Conservation (phyloP, 2,113 vertebrate species). For the Poicephalus gulielmi region DNA sequence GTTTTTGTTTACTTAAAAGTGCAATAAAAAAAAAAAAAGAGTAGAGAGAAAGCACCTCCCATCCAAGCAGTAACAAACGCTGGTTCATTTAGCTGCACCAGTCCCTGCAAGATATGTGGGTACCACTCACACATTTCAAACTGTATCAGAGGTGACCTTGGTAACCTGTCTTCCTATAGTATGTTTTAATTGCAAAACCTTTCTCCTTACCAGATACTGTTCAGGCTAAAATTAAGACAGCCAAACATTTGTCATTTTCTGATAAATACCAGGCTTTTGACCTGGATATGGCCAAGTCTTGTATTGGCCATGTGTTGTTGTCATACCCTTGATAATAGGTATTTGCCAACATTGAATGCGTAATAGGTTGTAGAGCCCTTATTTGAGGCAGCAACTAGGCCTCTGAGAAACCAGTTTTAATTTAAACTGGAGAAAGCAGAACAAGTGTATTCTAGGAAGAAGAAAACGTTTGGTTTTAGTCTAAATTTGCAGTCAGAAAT, state of each 20-base stretch:
- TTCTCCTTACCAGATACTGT: neutral
- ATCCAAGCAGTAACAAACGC: neutral
- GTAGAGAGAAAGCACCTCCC: neutral
- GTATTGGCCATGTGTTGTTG: neutral
- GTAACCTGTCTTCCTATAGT: neutral
- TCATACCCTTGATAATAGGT: accelerated
- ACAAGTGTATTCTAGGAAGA: neutral
- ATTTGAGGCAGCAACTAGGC: neutral
- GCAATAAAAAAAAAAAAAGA: neutral
- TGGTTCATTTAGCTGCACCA: neutral
- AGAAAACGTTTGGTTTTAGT: neutral
- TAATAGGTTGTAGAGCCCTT: neutral
- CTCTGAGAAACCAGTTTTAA: neutral
- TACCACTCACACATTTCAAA: neutral
- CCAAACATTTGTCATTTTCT: neutral
- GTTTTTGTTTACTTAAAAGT: neutral
- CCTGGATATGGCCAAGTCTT: neutral
- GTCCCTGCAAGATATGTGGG: neutral
- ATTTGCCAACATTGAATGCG: neutral
- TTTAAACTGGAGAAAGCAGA: neutral
- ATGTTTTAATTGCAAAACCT: neutral
- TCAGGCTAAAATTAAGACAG: neutral
- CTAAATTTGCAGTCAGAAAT: neutral
- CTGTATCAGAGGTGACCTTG: neutral
- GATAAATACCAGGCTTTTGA: neutral